Evolutionary conservation across 2,113 vertebrate genomes (phyloP).

Genomic region (Narcine bancroftii): DNA sequence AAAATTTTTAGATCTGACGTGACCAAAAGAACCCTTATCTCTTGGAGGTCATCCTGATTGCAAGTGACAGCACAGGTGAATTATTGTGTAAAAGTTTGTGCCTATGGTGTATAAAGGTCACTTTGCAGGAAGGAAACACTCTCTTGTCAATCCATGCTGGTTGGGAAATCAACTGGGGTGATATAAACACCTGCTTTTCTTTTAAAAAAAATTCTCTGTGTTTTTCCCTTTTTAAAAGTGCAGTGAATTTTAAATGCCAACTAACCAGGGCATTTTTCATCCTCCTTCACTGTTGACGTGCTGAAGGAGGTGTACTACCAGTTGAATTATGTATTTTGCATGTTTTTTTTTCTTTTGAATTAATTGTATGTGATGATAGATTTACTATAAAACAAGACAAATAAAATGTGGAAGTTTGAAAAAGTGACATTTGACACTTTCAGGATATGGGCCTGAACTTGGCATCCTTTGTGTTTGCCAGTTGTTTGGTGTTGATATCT

Average conservation of each 20-base stretch:
- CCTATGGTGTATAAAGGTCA: background rate
- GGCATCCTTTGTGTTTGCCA: background rate
- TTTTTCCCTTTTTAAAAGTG: background rate
- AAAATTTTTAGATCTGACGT: constrained; percentile 13
- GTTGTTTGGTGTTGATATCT: background rate
- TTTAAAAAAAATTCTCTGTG: background rate
- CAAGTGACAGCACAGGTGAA: background rate
- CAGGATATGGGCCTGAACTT: background rate
- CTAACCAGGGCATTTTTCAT: background rate
- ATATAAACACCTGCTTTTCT: too few species aligned
- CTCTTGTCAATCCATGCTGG: background rate
- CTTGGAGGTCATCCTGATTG: background rate
- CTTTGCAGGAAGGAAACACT: background rate
- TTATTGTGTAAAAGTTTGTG: background rate
- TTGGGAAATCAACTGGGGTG: background rate
- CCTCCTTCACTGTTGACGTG: background rate
- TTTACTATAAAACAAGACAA: background rate
- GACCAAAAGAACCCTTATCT: background rate
- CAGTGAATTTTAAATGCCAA: background rate
- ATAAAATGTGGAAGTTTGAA: background rate
- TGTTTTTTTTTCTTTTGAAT: background rate
- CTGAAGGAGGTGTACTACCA: background rate
- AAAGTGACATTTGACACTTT: background rate
- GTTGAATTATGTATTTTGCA: background rate
- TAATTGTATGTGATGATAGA: background rate